Base-by-base conservation (phyloP, 1,140 invertebrate species). In the Phymorhynchus buccinoides region DNA sequence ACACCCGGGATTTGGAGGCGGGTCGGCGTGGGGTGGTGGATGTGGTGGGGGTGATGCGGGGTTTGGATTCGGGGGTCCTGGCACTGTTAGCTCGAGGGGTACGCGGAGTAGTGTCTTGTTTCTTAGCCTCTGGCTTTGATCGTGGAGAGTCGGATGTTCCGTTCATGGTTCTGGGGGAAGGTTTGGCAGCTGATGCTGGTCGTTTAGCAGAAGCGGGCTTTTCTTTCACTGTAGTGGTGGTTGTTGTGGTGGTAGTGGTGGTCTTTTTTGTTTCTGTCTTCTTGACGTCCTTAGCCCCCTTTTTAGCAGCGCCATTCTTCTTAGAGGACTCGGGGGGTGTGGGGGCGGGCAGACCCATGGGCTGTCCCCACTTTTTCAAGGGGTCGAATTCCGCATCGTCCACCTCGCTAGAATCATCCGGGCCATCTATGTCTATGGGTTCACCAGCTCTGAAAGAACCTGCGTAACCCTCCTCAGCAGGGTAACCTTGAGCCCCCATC, bases 331-430 rank as follows among this genome's bases (percentile, higher is more conserved):
- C 86, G 27, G 96, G 95, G 56, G 96, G 95, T 41, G 96, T 95
- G 3, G 96, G 96, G 86, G 95, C 97, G 0, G 97, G 98, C 73
- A 99, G 94, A 42, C 97, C 97, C 86, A 98, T 94, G 27, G 98
- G 98, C 90, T 97, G 97, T 14, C 96, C 97, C 97, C 97, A 98
- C 56, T 95, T 95, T 89, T 96, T 95, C 7, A 97, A 93, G 2
- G 96, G 96, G 93, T 93, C 89, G 88, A 93, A 93, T n/a, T 81
- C 80, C 39, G 44, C 52, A 4, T 14, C 27, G n/a, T 81, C 80
- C 3, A 37, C 62, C 37, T 81, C 80, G 39, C 52, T 66, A 18
- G 32, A 56, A 22, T 56, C 39, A 1, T 56, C 52, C 22, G 35
- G 37, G 42, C 18, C n/a, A 35, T 4, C 2, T 7, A 62, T 62